Percentiles rank a stretch among this genome's conserved stretches.
Conservation (phyloP, 2,797 vertebrate species). For the Sandelia bainsii region DNA sequence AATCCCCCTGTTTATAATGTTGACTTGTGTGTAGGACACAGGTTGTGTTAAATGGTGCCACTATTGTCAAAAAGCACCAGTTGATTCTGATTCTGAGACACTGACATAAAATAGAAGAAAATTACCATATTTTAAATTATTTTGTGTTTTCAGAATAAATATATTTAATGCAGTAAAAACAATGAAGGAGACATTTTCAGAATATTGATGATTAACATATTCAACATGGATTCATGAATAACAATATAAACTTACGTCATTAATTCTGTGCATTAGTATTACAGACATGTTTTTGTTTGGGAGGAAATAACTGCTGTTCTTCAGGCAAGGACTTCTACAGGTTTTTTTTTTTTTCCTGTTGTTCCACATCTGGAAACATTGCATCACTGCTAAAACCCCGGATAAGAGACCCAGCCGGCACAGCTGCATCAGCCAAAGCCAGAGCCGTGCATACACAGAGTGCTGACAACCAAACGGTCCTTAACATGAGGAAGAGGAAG, state of each 20-base stretch:
- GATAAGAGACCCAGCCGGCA: conserved; percentile 65
- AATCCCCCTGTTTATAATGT: neutral
- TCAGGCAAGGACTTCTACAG: neutral
- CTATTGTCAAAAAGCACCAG: neutral
- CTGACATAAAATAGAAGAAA: neutral
- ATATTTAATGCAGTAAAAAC: neutral
- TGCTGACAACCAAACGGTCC: conserved; percentile 14
- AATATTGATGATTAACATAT: neutral
- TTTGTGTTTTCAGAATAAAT: neutral
- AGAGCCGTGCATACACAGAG: conserved; percentile 26
- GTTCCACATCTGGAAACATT: conserved; percentile 87
- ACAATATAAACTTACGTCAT: neutral
- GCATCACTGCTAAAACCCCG: conserved; percentile 78
- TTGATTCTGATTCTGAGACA: neutral
- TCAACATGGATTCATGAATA: neutral
- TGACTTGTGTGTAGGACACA: no score
- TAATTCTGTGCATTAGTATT: neutral
- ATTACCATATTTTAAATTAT: neutral
- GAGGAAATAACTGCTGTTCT: conserved; percentile 17
- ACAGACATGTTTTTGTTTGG: neutral
- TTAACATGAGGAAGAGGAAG: no score
- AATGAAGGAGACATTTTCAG: neutral
- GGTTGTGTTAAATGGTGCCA: neutral
- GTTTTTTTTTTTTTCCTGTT: conserved; percentile 13
- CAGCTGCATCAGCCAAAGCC: conserved; percentile 61